Conservation (phyloP, 1,140 invertebrate genomes). For the Tetraneura akinire region DNA sequence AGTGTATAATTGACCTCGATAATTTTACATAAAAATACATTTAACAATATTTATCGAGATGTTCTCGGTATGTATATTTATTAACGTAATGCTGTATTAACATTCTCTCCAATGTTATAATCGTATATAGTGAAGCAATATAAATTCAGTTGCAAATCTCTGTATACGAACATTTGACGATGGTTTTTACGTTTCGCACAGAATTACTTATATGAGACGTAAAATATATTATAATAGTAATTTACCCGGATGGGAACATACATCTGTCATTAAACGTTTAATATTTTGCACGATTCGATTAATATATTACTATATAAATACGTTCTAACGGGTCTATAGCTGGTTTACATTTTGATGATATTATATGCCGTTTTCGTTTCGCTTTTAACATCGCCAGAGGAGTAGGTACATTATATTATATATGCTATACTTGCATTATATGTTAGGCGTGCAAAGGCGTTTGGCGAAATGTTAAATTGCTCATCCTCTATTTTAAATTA, state of each 20-base stretch:
- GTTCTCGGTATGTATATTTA: too few species aligned
- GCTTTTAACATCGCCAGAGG: background rate
- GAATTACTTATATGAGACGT: background rate
- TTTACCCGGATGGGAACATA: slow-evolving; percentile 19
- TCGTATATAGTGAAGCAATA: too few species aligned
- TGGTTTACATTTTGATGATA: background rate
- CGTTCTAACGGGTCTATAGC: background rate
- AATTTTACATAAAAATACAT: too few species aligned
- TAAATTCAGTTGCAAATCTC: background rate
- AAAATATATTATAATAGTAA: background rate
- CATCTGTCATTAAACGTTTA: slow-evolving; percentile 1
- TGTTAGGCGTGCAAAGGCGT: background rate
- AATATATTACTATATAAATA: too few species aligned
- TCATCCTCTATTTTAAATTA: background rate
- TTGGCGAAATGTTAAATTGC: slow-evolving; percentile 10
- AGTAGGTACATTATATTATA: background rate
- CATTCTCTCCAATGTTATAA: too few species aligned
- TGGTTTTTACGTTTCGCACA: background rate
- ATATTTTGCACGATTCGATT: background rate
- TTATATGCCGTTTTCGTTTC: background rate
- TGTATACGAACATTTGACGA: background rate
- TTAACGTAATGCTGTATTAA: too few species aligned
- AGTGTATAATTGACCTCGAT: too few species aligned
- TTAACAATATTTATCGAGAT: too few species aligned
- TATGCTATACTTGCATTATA: background rate